phyloP scores from a whole-genome alignment of 35 echinoderm and acorn worm species.

The Stichopus chloronotus region DNA sequence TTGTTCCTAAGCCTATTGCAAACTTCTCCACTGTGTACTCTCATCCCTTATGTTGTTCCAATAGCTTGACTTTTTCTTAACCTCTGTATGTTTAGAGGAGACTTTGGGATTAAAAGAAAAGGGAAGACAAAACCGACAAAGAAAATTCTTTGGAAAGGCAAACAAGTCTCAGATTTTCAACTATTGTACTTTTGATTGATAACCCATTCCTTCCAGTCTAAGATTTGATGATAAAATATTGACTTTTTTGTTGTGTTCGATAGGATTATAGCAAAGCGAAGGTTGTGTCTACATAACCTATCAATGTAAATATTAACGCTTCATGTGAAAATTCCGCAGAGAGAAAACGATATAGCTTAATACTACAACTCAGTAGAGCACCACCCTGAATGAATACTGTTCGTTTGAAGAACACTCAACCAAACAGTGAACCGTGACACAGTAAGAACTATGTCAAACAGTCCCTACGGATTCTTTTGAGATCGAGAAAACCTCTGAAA shows the following conservation, averaged over 20 bases:
- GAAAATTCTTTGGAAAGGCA: constrained; percentile 12
- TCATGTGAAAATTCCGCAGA: constrained; percentile 38
- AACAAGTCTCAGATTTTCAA: constrained; percentile 16
- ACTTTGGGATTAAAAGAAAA: constrained; percentile 41
- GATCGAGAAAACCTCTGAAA: too few relatives aligned
- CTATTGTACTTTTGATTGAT: constrained; percentile 52
- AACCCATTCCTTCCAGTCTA: constrained; percentile 37
- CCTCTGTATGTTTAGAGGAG: constrained; percentile 52
- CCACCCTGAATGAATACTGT: not conserved
- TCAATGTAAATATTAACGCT: constrained; percentile 48
- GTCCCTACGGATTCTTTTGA: too few relatives aligned
- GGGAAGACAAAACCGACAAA: constrained; percentile 36
- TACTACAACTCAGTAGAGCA: not conserved
- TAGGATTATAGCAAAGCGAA: constrained; percentile 57
- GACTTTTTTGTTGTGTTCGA: constrained; percentile 42
- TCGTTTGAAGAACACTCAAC: not conserved
- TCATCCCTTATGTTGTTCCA: constrained; percentile 16
- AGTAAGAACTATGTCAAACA: too few relatives aligned
- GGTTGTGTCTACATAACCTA: constrained; percentile 52
- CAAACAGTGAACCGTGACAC: too few relatives aligned
- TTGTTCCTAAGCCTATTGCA: constrained; percentile 29
- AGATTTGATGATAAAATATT: constrained; percentile 54
- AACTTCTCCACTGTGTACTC: constrained; percentile 33
- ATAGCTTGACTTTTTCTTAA: constrained; percentile 38
- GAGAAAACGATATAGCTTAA: not conserved